phyloP scores from a whole-genome alignment of 2,797 vertebrate genomes.

The Neosilurus mollespiculum region DNA sequence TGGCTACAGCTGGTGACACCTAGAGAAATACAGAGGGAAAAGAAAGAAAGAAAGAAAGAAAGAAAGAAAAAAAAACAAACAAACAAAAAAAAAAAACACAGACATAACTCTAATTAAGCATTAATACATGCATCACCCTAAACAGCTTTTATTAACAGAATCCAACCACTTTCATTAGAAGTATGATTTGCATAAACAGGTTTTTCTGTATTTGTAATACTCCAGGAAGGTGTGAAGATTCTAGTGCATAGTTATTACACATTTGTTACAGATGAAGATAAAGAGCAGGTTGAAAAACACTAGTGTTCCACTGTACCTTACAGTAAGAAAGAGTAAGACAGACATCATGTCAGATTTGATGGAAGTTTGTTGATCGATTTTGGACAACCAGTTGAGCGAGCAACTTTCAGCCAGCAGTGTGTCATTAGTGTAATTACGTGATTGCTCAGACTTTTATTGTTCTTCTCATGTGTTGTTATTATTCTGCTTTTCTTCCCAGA shows the following conservation, averaged over 20 bases:
- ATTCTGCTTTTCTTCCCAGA: too few species aligned
- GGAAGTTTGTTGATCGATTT: neutral
- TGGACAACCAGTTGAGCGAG: neutral
- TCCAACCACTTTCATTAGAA: neutral
- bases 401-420: neutral
- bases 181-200: neutral
- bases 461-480: too few species aligned
- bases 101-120: neutral
- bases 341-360: too few species aligned
- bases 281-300: neutral
- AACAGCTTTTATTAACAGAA: neutral
- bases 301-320: neutral
- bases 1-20: conserved; percentile 95
- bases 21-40: conserved; percentile 59
- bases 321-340: neutral
- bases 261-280: neutral
- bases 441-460: too few species aligned
- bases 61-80: too few species aligned
- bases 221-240: neutral
- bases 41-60: neutral
- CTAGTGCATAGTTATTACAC: neutral
- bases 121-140: neutral
- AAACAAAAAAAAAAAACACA: too few species aligned
- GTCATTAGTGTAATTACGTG: neutral
- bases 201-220: neutral